Percentiles rank a stretch among this genome's conserved stretches.
These are phyloP conservation scores for Tyrophagus putrescentiae DNA, from an alignment of 1,140 invertebrate genomes.

Conservation along the genomic window DNA sequence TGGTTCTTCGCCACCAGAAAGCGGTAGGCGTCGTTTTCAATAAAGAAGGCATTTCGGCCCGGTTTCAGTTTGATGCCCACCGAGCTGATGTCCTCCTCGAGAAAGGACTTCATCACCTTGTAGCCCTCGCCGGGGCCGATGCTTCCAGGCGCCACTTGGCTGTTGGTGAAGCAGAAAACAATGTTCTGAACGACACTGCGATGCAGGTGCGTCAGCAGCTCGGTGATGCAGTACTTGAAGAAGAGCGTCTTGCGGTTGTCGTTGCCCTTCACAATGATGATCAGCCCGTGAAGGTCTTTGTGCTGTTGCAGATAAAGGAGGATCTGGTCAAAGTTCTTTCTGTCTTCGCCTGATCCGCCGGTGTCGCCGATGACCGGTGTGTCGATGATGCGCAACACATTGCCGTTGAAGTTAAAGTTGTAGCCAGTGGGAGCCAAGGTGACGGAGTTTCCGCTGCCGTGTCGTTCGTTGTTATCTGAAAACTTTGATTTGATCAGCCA, in stretches of 20 bases:
- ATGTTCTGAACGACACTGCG: slow-evolving; percentile 28
- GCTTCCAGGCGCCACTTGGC: no score
- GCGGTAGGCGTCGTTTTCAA: no score
- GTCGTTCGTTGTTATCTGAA: not conserved
- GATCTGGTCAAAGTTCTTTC: slow-evolving; percentile 24
- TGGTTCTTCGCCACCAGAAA: not conserved
- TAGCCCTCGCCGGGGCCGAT: not conserved
- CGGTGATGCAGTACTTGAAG: slow-evolving; percentile 24
- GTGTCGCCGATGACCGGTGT: slow-evolving; percentile 27
- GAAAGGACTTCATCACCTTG: not conserved
- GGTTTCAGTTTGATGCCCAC: not conserved
- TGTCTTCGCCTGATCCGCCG: slow-evolving; percentile 25
- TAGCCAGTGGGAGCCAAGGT: not conserved
- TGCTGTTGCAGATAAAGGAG: slow-evolving; percentile 18
- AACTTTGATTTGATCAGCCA: no score
- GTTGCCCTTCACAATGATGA: slow-evolving; percentile 27
- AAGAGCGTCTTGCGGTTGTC: not conserved
- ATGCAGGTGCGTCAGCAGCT: slow-evolving; percentile 27
- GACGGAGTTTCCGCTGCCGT: not conserved
- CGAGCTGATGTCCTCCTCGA: not conserved
- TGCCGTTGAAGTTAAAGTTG: not conserved
- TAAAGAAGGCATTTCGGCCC: not conserved
- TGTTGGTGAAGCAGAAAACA: slow-evolving; percentile 26
- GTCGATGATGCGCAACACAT: slow-evolving; percentile 22
- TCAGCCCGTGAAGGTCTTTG: slow-evolving; percentile 26